Conservation (phyloP, 2,113 vertebrate genomes). For the Sturnira hondurensis region DNA sequence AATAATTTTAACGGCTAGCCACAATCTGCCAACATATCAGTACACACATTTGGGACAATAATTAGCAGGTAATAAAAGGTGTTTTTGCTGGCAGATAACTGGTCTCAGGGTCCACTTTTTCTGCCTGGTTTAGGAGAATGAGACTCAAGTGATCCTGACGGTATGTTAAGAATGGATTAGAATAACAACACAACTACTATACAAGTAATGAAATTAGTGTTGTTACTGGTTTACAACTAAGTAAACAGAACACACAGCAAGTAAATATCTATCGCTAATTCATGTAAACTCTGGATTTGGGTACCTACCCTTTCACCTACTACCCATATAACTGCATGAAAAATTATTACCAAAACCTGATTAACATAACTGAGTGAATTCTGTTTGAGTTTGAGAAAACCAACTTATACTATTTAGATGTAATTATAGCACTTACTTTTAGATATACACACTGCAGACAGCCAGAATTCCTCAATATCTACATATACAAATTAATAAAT, state of each 20-base stretch:
- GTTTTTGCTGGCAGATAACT: constrained; percentile 49
- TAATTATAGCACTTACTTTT: not conserved
- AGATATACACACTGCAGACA: not conserved
- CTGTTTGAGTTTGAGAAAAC: not conserved
- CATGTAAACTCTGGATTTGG: not conserved
- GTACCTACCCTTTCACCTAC: not conserved
- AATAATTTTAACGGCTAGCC: constrained; percentile 34
- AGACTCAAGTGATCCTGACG: not conserved
- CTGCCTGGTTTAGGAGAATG: constrained; percentile 12
- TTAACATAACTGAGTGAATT: not conserved
- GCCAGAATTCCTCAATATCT: not conserved
- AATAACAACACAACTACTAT: not conserved
- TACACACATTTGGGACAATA: constrained; percentile 27
- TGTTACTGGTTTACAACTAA: not conserved
- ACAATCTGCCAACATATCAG: constrained; percentile 16
- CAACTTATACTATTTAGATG: not conserved
- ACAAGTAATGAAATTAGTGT: not conserved
- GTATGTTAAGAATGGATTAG: not conserved
- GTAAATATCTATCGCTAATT: not conserved
- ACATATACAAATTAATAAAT: not conserved
- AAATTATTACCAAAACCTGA: not conserved
- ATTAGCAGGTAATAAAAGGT: constrained; percentile 59
- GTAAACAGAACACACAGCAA: not conserved
- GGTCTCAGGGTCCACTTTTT: constrained; percentile 8
- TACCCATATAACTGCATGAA: not conserved